Percentiles rank a stretch among this genome's conserved stretches.
phyloP scores from a whole-genome alignment of 2,888 invertebrate species.

The Rotaria sp. region DNA sequence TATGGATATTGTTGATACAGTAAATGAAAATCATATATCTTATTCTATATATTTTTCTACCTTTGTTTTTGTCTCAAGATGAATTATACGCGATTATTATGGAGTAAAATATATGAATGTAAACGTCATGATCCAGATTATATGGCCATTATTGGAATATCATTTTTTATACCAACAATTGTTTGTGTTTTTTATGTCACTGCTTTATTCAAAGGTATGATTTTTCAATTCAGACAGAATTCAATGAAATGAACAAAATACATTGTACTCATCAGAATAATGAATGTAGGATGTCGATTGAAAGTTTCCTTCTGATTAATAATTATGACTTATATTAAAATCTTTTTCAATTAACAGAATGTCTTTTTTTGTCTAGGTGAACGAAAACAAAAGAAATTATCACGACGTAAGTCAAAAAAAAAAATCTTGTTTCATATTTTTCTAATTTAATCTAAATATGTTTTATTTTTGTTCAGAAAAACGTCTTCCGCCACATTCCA shows the following conservation, averaged over 20 bases:
- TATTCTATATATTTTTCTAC: neutral
- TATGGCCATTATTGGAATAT: slow-evolving; percentile 6
- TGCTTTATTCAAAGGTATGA: slow-evolving; percentile 11
- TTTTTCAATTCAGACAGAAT: no score
- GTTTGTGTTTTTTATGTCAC: neutral
- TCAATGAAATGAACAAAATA: no score
- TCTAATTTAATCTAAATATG: neutral
- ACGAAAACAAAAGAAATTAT: neutral
- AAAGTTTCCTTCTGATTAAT: no score
- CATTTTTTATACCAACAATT: slow-evolving; percentile 9
- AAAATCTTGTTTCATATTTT: neutral
- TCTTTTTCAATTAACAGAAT: neutral
- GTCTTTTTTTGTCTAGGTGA: neutral
- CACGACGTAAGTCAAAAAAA: neutral
- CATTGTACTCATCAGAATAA: neutral
- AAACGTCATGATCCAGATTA: slow-evolving; percentile 20
- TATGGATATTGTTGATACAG: slow-evolving; percentile 24
- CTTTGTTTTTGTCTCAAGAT: neutral
- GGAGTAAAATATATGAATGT: slow-evolving; percentile 24
- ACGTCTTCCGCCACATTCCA: neutral
- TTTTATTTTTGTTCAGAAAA: neutral
- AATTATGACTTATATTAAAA: no score
- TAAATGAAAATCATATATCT: neutral
- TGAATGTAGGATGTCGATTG: no score
- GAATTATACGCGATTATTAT: slow-evolving; percentile 20